These are phyloP conservation scores for Drosophila pallidifrons DNA, from an alignment of 1,140 invertebrate species.

Conservation along the genomic window DNA sequence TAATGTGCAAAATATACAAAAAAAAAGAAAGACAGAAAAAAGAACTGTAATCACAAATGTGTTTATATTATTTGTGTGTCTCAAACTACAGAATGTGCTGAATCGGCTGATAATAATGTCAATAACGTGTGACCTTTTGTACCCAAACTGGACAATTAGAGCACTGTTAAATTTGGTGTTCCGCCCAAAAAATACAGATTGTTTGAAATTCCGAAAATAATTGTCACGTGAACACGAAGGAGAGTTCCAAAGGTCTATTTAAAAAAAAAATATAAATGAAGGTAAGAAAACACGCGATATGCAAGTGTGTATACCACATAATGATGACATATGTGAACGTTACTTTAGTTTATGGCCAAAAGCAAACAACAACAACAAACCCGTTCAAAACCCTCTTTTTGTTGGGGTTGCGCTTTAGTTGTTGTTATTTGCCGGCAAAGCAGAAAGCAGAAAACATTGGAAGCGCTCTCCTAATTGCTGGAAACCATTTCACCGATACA, in stretches of 20 bases:
- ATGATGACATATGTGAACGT: constrained; percentile 8
- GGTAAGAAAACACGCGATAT: constrained; percentile 20
- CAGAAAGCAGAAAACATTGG: constrained; percentile 12
- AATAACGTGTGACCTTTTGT: constrained; percentile 1
- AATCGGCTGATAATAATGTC: constrained; percentile 1
- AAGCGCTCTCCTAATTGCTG: constrained; percentile 26
- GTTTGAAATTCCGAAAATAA: background rate
- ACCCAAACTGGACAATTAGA: background rate
- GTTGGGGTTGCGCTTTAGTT: constrained; percentile 21
- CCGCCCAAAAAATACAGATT: background rate
- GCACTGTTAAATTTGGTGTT: background rate
- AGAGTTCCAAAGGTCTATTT: background rate
- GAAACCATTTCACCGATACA: constrained; percentile 32
- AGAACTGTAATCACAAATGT: constrained; percentile 9
- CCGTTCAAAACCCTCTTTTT: constrained; percentile 15
- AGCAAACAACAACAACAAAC: constrained; percentile 1
- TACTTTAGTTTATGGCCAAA: constrained; percentile 2
- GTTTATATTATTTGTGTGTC: constrained; percentile 7
- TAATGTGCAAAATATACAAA: constrained; percentile 1
- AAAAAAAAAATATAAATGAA: background rate
- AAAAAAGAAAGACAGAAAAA: background rate
- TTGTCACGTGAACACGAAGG: background rate
- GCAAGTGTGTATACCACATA: constrained; percentile 9
- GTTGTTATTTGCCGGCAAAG: constrained; percentile 18
- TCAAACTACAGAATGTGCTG: constrained; percentile 5